A percentile compares a stretch with the other conserved stretches of the same genome.
Evolutionary conservation across 2,888 invertebrate species (phyloP).

Genomic region (Cremastobaeus sp.): DNA sequence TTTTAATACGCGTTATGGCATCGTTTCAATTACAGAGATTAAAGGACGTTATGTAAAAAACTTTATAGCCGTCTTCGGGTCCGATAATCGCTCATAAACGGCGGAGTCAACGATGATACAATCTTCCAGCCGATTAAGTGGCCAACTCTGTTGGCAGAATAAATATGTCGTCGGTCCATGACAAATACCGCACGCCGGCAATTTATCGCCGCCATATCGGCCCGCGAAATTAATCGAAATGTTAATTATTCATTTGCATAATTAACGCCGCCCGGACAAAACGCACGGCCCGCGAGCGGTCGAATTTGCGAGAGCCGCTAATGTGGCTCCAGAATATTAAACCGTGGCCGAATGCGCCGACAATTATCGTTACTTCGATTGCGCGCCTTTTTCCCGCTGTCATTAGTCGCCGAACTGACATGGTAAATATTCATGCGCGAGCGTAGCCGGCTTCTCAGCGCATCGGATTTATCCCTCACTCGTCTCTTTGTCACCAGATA

Average conservation of each 20-base stretch:
- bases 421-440: constrained; percentile 56
- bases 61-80: constrained; percentile 31
- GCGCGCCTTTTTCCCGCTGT: constrained; percentile 3
- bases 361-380: constrained; percentile 52
- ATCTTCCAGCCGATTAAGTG: constrained; percentile 57
- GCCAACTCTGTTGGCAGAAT: constrained; percentile 37
- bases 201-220: constrained; percentile 48
- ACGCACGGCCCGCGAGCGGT: constrained; percentile 67
- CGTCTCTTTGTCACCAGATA: constrained; percentile 57
- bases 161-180: constrained; percentile 20
- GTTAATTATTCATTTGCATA: constrained; percentile 76
- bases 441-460: constrained; percentile 24
- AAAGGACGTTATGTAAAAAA: constrained; percentile 40
- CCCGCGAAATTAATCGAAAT: constrained; percentile 73
- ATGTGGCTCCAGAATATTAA: constrained; percentile 71
- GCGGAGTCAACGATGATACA: constrained; percentile 40
- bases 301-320: constrained; percentile 62
- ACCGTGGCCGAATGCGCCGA: constrained; percentile 61
- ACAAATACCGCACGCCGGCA: constrained; percentile 38
- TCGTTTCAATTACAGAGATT: constrained; percentile 51
- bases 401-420: constrained; percentile 52
- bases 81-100: constrained; percentile 50
- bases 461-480: constrained; percentile 50
- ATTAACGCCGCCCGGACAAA: constrained; percentile 70
- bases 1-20: constrained; percentile 49